A percentile compares a stretch with the other conserved stretches of the same genome.
These are phyloP conservation scores for Pocillopora meandrina DNA, from an alignment of 92 coral and sea anemone genomes.

Conservation along the genomic window DNA sequence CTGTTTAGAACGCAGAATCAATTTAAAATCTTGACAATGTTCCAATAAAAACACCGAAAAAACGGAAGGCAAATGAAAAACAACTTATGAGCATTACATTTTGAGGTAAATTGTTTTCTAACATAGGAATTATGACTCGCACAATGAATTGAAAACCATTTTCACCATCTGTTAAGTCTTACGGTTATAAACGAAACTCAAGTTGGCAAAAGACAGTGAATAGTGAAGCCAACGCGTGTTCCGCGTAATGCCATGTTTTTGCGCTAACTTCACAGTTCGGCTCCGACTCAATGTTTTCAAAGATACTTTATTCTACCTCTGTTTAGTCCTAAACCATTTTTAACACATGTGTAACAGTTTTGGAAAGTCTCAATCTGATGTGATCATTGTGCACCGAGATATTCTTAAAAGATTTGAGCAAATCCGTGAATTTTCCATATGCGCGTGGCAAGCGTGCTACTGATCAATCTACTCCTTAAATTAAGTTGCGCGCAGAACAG, in stretches of 20 bases:
- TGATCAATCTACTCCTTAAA: too few species aligned
- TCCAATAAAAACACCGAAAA: too few species aligned
- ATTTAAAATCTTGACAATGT: too few species aligned
- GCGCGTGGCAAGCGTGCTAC: too few species aligned
- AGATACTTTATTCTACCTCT: conserved; percentile 21
- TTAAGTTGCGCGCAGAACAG: too few species aligned
- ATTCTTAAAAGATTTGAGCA: neutral
- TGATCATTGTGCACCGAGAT: conserved; percentile 6
- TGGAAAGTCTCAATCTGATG: conserved; percentile 22
- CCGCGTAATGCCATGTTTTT: conserved; percentile 42
- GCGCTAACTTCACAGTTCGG: conserved; percentile 4
- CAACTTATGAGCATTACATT: too few species aligned
- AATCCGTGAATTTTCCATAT: neutral
- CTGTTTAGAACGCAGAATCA: too few species aligned
- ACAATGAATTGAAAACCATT: neutral
- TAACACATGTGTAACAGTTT: neutral
- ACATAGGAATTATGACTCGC: too few species aligned
- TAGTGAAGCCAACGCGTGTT: conserved; percentile 14
- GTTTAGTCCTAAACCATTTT: conserved; percentile 18
- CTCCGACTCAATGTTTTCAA: conserved; percentile 8
- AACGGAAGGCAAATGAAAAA: too few species aligned
- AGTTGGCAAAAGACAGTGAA: conserved; percentile 3
- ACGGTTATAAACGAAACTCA: conserved; percentile 1
- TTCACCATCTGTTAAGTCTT: conserved; percentile 19
- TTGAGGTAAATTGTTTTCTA: too few species aligned